Evolutionary conservation across 1,140 invertebrate genomes (phyloP), one percentile per base, ranked within the genome.

Genomic region (Diplogasteroides magnus): DNA sequence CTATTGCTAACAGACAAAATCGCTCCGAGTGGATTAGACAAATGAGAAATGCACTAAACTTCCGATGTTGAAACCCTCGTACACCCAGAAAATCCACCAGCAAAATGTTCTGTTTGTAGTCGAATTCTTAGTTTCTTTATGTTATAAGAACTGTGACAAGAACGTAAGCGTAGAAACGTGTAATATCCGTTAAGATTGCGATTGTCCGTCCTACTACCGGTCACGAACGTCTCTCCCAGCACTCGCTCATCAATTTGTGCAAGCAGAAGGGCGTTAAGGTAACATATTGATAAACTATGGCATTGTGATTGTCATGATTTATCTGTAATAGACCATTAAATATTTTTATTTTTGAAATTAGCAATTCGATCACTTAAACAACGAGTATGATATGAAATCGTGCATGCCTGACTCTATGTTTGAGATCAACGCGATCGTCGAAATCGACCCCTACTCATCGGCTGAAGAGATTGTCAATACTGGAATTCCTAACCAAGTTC

Each of bases 391-490:
- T n/a, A n/a, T n/a, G n/a, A n/a, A n/a, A n/a, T n/a, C n/a, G n/a
- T n/a, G n/a, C n/a, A n/a, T n/a, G n/a, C n/a, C n/a, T n/a, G n/a
- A n/a, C n/a, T n/a, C n/a, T n/a, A n/a, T n/a, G n/a, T n/a, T 82
- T 29, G 72, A 74, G 25, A 66, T 82, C 15, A 83, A 82, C 63
- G 69, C 77, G 2, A 68, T 82, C 58, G 67, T 82, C 31, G 80
- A 82, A 57, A 57, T 82, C 31, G 80, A 82, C 60, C 80, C 77
- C 1, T 82, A 74, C 68, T 72, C 74, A 70, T 79, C 80, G 3
- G 74, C 79, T 2, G 80, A 82, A 64, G 79, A 82, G 65, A 82
- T 82, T 61, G 82, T 82, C 32, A 58, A 69, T 27, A 71, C 75
- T n/a, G 78, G 79, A 26, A 78, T 81, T 62, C 63, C 82, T 15